Percentiles rank a stretch among this genome's conserved stretches.
These are phyloP conservation scores for Bombylius discolor DNA, from an alignment of 2,888 invertebrate species.

Conservation along the genomic window DNA sequence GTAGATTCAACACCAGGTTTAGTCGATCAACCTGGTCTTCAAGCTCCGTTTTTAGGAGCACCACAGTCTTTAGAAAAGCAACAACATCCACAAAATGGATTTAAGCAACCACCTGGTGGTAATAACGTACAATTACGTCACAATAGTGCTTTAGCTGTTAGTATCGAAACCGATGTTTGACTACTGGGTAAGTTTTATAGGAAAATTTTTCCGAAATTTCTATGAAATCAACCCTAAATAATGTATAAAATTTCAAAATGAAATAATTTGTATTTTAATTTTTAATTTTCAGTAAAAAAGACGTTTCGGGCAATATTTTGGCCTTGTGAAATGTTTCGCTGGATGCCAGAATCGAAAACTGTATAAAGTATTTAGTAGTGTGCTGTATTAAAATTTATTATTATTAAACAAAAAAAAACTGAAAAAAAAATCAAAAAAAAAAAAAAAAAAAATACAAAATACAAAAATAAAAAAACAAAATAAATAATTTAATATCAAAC, in stretches of 20 bases:
- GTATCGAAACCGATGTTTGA: constrained; percentile 94
- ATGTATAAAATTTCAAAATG: neutral
- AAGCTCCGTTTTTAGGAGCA: constrained; percentile 38
- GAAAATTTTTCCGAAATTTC: neutral
- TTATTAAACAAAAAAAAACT: neutral
- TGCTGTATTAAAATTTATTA: neutral
- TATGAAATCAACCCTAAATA: neutral
- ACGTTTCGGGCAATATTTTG: constrained; percentile 36
- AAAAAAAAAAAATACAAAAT: too few species aligned
- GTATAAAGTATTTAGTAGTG: neutral
- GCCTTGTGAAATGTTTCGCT: constrained; percentile 37
- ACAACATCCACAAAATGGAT: constrained; percentile 27
- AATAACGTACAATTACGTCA: constrained; percentile 62
- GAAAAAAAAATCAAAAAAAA: neutral
- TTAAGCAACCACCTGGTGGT: constrained; percentile 28
- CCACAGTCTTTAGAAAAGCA: constrained; percentile 33
- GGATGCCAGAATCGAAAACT: constrained; percentile 31
- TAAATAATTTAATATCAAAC: neutral
- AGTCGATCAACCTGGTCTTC: constrained; percentile 36
- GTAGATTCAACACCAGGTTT: constrained; percentile 42
- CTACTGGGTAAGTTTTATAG: constrained; percentile 59
- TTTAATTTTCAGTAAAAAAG: constrained; percentile 29
- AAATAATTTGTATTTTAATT: neutral
- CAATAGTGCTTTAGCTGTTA: constrained; percentile 72
- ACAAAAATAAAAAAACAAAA: neutral